Percentiles rank a stretch among this genome's conserved stretches.
Evolutionary conservation across 2,888 invertebrate species (phyloP).

Genomic region (Cylloceria caligata): DNA sequence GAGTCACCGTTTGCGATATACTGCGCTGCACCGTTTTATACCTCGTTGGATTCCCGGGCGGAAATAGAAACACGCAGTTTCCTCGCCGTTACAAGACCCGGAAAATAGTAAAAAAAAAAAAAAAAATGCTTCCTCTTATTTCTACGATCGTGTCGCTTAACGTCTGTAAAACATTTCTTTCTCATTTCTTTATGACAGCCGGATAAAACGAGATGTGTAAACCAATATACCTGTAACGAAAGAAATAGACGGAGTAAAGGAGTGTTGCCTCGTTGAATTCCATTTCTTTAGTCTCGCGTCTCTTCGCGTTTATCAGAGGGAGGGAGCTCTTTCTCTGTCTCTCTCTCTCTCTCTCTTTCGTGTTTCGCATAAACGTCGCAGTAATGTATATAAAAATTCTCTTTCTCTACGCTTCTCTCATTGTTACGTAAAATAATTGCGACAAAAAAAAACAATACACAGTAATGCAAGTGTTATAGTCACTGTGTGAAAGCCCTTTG

Average conservation of each 20-base stretch:
- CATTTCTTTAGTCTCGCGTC: conserved; percentile 4
- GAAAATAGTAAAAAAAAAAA: not conserved
- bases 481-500: conserved; percentile 11
- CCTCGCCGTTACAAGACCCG: conserved; percentile 8
- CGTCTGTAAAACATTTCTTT: conserved; percentile 31
- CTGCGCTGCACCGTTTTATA: conserved; percentile 16
- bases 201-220: conserved; percentile 9
- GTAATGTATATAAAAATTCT: conserved; percentile 5
- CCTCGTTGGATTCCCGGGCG: conserved; percentile 4
- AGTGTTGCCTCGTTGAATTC: not conserved
- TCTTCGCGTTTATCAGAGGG: no score
- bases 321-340: not conserved
- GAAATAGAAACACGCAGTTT: conserved; percentile 52
- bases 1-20: conserved; percentile 9
- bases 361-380: not conserved
- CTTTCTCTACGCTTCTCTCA: not conserved
- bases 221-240: not conserved
- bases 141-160: not conserved
- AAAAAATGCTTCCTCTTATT: conserved; percentile 2
- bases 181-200: conserved; percentile 34
- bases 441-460: conserved; percentile 15
- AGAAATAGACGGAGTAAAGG: not conserved
- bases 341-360: conserved; percentile 3
- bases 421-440: conserved; percentile 27
- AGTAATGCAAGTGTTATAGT: not conserved